These are phyloP conservation scores for Andricus curvator DNA, from an alignment of 2,888 invertebrate species.

Conservation along the genomic window DNA sequence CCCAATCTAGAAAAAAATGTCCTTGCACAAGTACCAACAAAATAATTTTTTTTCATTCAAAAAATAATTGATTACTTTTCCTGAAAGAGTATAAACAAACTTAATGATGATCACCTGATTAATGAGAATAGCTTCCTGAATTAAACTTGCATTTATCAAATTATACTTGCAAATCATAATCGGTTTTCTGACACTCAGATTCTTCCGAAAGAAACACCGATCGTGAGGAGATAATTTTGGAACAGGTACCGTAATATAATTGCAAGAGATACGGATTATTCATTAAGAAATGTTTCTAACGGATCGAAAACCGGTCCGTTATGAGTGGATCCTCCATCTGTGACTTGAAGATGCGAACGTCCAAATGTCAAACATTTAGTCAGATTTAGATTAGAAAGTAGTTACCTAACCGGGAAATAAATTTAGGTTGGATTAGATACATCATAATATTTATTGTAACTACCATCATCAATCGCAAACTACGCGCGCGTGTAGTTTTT, in stretches of 20 bases:
- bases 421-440: not conserved
- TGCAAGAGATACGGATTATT: constrained; percentile 13
- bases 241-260: constrained; percentile 31
- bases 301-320: constrained; percentile 17
- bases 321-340: not conserved
- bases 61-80: no score
- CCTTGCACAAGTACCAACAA: no score
- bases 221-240: constrained; percentile 18
- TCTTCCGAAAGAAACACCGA: not conserved
- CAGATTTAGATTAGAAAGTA: constrained; percentile 3
- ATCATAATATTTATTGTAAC: not conserved
- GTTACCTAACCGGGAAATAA: not conserved
- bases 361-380: not conserved
- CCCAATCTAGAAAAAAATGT: no score
- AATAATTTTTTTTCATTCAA: no score
- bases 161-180: constrained; percentile 31
- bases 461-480: no score
- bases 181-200: constrained; percentile 1
- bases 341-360: not conserved
- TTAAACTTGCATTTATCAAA: constrained; percentile 17
- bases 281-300: constrained; percentile 3
- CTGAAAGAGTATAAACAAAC: not conserved
- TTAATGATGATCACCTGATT: not conserved
- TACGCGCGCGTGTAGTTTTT: no score
- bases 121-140: constrained; percentile 1